phyloP scores from a whole-genome alignment of 2,888 invertebrate genomes.

The Chloroclystis v-ata region DNA sequence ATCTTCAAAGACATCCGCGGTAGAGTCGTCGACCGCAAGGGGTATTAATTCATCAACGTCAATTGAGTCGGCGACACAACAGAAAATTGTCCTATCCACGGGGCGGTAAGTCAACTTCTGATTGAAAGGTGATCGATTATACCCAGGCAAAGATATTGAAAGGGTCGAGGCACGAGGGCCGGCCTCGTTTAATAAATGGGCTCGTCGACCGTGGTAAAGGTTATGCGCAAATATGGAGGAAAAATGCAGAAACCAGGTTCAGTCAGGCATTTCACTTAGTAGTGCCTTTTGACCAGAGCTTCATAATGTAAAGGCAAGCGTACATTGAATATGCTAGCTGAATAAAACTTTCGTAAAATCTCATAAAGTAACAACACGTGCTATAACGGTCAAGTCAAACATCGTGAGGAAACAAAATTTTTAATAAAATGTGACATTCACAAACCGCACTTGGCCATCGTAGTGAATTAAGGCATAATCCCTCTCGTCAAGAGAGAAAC shows the following conservation, averaged over 20 bases:
- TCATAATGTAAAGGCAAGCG: too few species aligned
- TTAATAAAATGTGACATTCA: too few species aligned
- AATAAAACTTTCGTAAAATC: too few species aligned
- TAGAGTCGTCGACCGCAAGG: constrained; percentile 8
- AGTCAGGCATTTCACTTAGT: too few species aligned
- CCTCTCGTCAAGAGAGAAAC: too few species aligned
- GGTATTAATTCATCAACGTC: constrained; percentile 39
- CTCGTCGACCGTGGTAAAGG: constrained; percentile 5
- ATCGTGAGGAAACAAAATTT: too few species aligned
- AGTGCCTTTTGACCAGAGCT: too few species aligned
- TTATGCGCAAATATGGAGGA: not conserved
- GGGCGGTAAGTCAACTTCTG: constrained; percentile 36
- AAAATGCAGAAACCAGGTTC: not conserved
- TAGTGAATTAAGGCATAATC: too few species aligned
- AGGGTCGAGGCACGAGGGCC: constrained; percentile 21
- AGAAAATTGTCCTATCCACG: constrained; percentile 36
- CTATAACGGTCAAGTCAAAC: too few species aligned
- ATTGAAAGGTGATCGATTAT: constrained; percentile 50
- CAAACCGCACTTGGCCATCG: too few species aligned
- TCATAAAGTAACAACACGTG: too few species aligned
- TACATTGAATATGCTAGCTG: too few species aligned
- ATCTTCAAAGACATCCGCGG: constrained; percentile 2
- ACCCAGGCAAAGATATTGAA: constrained; percentile 36
- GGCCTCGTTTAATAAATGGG: constrained; percentile 31
- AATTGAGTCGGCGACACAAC: constrained; percentile 32